Conservation (phyloP, 2,888 invertebrate species). For the Deilephila elpenor region DNA sequence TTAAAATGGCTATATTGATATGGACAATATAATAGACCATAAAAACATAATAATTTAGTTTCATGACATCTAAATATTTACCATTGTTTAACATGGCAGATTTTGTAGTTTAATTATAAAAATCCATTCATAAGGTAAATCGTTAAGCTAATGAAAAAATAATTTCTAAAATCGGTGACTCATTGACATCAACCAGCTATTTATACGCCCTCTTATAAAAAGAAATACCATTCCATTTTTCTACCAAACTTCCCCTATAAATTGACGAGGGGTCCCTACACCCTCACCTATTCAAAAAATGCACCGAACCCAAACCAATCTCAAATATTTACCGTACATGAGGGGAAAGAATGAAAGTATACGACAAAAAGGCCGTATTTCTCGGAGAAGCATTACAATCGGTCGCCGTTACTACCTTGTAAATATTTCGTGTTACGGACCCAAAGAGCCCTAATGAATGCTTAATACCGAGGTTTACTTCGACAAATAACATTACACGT, state of each 20-base stretch:
- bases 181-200: background rate
- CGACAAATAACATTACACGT: conserved; percentile 30
- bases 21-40: too few species aligned
- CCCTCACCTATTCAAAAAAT: background rate
- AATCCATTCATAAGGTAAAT: background rate
- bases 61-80: too few species aligned
- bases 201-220: background rate
- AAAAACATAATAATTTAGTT: too few species aligned
- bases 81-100: too few species aligned
- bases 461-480: conserved; percentile 57
- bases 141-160: background rate
- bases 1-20: too few species aligned
- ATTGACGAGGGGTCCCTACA: background rate
- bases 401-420: conserved; percentile 48
- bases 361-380: conserved; percentile 34
- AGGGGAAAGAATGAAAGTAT: conserved; percentile 9
- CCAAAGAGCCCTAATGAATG: conserved; percentile 56
- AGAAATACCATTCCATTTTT: background rate
- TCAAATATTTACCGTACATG: conserved; percentile 4
- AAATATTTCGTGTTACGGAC: conserved; percentile 58
- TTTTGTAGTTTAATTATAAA: too few species aligned
- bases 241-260: background rate
- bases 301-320: background rate
- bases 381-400: conserved; percentile 45
- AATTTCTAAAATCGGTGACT: background rate